These are phyloP conservation scores for Brachyhypopomus occidentalis DNA, from an alignment of 2,113 vertebrate genomes.

Conservation along the genomic window DNA sequence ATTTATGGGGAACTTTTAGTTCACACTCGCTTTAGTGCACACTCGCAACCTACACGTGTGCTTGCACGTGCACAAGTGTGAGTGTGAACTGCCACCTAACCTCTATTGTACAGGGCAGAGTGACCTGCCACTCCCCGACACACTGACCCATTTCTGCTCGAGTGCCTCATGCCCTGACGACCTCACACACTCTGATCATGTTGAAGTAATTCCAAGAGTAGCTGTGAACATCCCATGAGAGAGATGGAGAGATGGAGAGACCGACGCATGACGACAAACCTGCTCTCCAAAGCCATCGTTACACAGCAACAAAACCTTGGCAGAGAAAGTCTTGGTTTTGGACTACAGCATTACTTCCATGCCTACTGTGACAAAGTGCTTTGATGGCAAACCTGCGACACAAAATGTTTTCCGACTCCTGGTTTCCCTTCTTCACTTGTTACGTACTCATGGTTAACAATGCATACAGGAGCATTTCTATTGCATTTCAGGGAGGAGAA, in stretches of 20 bases:
- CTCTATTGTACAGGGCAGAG: constrained; percentile 12
- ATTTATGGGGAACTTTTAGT: background rate
- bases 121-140: constrained; percentile 47
- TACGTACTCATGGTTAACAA: background rate
- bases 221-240: constrained; percentile 18
- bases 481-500: background rate
- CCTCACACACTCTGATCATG: constrained; percentile 20
- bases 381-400: background rate
- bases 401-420: background rate
- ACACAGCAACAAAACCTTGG: background rate
- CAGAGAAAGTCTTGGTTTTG: background rate
- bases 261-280: background rate
- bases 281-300: background rate
- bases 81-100: constrained; percentile 21
- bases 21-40: background rate
- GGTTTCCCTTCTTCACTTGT: background rate
- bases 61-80: background rate
- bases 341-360: background rate
- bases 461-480: background rate
- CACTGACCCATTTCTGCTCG: constrained; percentile 54
- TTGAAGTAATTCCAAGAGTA: constrained; percentile 25
- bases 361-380: background rate
- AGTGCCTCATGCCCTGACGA: constrained; percentile 12
- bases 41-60: background rate
- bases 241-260: background rate